Conservation (phyloP, 2,888 invertebrate genomes). For the Luperina testacea region DNA sequence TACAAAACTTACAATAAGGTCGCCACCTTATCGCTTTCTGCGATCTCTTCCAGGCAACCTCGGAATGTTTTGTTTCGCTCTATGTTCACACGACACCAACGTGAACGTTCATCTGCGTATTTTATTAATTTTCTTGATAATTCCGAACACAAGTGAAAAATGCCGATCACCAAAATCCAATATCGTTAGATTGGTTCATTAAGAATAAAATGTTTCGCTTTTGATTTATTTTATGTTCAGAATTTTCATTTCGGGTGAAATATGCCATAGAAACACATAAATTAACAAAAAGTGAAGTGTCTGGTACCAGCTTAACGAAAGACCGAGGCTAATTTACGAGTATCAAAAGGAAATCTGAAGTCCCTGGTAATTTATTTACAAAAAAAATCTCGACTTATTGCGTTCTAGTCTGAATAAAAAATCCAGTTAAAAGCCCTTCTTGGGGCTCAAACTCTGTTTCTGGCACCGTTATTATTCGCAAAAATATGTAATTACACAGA, state of each 20-base stretch:
- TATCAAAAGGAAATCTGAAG: constrained; percentile 28
- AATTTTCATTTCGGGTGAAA: neutral
- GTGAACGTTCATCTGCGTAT: too few relatives aligned
- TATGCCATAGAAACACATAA: neutral
- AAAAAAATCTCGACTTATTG: neutral
- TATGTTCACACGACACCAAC: neutral
- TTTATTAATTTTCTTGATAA: neutral
- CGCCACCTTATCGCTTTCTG: neutral
- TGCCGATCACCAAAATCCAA: neutral
- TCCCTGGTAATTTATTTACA: constrained; percentile 16
- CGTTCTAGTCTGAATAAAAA: neutral
- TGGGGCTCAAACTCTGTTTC: constrained; percentile 21
- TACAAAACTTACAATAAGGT: too few relatives aligned
- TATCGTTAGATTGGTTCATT: neutral
- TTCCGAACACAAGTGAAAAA: neutral
- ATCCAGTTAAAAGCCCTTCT: constrained; percentile 22
- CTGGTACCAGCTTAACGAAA: neutral
- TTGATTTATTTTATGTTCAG: neutral
- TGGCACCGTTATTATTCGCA: constrained; percentile 41
- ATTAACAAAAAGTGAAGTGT: neutral
- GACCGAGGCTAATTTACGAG: constrained; percentile 19
- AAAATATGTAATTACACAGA: constrained; percentile 42
- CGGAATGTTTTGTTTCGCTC: neutral
- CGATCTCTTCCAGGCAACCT: neutral
- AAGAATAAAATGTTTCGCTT: neutral